Base-by-base conservation (phyloP, 2,113 vertebrate species). In the Thryonomys swinderianus region DNA sequence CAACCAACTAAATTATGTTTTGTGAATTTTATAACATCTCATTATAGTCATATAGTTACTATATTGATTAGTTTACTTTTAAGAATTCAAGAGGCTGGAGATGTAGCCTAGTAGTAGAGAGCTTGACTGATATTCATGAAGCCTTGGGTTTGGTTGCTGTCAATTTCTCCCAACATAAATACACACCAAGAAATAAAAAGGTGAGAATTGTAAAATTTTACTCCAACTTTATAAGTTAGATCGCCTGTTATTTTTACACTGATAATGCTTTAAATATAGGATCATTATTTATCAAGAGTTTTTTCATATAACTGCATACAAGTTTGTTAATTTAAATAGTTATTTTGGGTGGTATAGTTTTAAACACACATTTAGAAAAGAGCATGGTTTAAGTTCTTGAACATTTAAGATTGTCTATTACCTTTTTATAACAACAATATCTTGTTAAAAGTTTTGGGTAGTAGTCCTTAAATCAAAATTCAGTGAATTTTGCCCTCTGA, bases 311-410 rank as follows among this genome's bases (percentile, higher is more conserved):
- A 67, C 59, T 74, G 4, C 51, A 51, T 64, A 73, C 34, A 37
- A 76, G 17, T 66, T 73, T 93, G 8, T 88, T 93, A 73, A 64
- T 64, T 93, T 94, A 89, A 62, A 18, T 89, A 66, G 64, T 84
- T 93, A 7, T 89, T 0, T 83, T 69, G 25, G 45, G 42, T 67
- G 18, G 37, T 48, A 59, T 59, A 89, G 74, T 93, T 85, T 93
- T 71, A 69, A 81, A 21, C 6, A 53, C 5, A 81, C 87, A 3
- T 93, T 67, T 27, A 42, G 34, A 3, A 71, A 23, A 73, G 11
- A 74, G n/a, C 57, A 88, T 88, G 30, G 82, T 48, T 93, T 74
- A 59, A 64, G 37, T 74, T 87, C 62, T 71, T 80, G 30, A 1
- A 61, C 45, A 61, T 87, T 87, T 88, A 55, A 81, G 16, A 88